These are phyloP conservation scores for Sebastes flavidus DNA, from an alignment of 2,797 vertebrate species.

Conservation along the genomic window DNA sequence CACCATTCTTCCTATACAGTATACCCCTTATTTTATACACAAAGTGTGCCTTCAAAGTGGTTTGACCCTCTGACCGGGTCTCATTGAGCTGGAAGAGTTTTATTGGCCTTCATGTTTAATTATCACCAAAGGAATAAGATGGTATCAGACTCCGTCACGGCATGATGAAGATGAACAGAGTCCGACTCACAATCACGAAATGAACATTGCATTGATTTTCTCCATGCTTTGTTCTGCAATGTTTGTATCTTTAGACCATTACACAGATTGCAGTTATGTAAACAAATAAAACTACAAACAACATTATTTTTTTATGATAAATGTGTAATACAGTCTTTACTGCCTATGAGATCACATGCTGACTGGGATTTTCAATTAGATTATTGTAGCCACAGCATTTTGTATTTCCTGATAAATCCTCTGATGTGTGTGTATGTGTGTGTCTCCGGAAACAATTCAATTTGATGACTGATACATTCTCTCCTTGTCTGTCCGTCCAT, in stretches of 20 bases:
- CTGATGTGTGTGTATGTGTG: conserved; percentile 9
- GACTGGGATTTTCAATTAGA: conserved; percentile 58
- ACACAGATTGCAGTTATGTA: conserved; percentile 55
- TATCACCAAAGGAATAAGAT: conserved; percentile 14
- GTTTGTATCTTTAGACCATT: conserved; percentile 50
- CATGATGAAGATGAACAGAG: conserved; percentile 15
- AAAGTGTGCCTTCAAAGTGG: neutral
- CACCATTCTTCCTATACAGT: neutral
- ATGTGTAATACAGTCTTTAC: conserved; percentile 52
- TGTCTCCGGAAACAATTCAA: conserved; percentile 62
- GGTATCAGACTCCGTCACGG: conserved; percentile 2
- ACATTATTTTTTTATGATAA: conserved; percentile 49
- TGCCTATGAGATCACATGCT: conserved; percentile 55
- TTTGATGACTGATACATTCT: conserved; percentile 61
- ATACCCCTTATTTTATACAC: neutral
- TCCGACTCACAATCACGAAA: conserved; percentile 50
- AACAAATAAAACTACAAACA: conserved; percentile 56
- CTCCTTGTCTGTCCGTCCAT: conserved; percentile 49
- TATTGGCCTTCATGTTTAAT: conserved; percentile 44
- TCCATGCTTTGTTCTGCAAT: conserved; percentile 19
- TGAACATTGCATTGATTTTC: conserved; percentile 63
- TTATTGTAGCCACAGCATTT: conserved; percentile 44
- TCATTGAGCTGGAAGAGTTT: conserved; percentile 20
- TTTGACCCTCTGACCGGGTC: neutral
- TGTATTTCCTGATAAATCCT: conserved; percentile 51